A percentile compares a stretch with the other conserved stretches of the same genome.
Evolutionary conservation across 2,888 invertebrate genomes (phyloP).

Genomic region (Halocaridina rubra): DNA sequence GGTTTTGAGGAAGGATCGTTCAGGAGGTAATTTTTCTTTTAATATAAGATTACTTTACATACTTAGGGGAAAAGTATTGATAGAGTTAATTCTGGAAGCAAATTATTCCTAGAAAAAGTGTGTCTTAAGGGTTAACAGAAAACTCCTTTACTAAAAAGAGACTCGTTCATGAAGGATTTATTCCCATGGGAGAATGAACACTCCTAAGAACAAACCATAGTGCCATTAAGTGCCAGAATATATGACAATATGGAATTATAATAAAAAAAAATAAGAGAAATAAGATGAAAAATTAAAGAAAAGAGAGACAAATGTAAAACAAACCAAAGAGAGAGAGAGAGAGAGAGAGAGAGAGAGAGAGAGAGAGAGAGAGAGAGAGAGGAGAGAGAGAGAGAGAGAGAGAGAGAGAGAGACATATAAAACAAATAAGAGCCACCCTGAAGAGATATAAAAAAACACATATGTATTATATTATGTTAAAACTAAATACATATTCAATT

Average conservation of each 20-base stretch:
- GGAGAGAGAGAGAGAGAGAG: slow-evolving; percentile 5
- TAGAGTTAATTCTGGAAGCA: no score
- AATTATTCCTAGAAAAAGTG: no score
- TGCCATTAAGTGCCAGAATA: not conserved
- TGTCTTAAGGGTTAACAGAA: no score
- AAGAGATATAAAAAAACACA: not conserved
- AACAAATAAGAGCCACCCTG: not conserved
- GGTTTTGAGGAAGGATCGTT: no score
- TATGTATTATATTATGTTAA: no score
- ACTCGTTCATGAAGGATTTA: no score
- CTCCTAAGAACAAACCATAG: no score
- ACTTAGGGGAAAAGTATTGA: no score
- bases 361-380: not conserved
- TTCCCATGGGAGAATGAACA: not conserved
- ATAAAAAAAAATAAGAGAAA: not conserved
- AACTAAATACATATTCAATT: not conserved
- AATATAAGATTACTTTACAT: no score
- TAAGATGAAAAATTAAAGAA: not conserved
- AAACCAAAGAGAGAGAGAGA: not conserved
- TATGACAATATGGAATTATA: not conserved
- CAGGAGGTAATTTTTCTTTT: no score
- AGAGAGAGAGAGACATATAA: slow-evolving; percentile 3
- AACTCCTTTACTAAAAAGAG: no score
- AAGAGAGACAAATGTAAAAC: not conserved
- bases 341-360: slow-evolving; percentile 2